A percentile compares a stretch with the other conserved stretches of the same genome.
These are phyloP conservation scores for Limenitis camilla DNA, from an alignment of 2,888 invertebrate species.

Conservation along the genomic window DNA sequence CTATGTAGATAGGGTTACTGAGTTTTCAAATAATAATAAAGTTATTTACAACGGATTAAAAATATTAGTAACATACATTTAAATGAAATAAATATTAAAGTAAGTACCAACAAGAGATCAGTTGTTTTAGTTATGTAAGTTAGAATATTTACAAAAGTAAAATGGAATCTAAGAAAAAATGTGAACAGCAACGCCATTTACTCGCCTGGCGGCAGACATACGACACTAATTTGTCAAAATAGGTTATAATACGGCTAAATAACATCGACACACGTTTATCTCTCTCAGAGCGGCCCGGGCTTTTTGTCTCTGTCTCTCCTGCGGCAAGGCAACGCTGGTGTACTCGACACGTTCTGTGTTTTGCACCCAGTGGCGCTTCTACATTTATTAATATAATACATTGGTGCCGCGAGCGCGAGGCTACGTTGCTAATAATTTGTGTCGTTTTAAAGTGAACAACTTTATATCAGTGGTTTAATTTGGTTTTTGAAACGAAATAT, in stretches of 20 bases:
- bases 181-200: conserved; percentile 41
- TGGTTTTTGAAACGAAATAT: conserved; percentile 39
- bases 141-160: conserved; percentile 2
- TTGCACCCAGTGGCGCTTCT: conserved; percentile 37
- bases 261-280: too few species aligned
- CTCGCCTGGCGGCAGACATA: conserved; percentile 61
- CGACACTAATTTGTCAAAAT: conserved; percentile 70
- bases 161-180: conserved; percentile 41
- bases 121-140: neutral
- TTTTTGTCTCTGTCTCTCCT: conserved; percentile 39
- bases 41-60: too few species aligned
- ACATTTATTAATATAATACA: conserved; percentile 20
- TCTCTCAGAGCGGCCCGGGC: conserved; percentile 25
- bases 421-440: conserved; percentile 56
- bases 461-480: conserved; percentile 25
- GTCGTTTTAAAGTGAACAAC: conserved; percentile 43
- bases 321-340: neutral
- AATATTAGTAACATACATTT: too few species aligned
- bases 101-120: neutral
- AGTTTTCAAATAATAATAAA: too few species aligned
- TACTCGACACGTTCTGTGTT: conserved; percentile 27
- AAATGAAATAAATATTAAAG: too few species aligned
- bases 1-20: too few species aligned
- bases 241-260: conserved; percentile 51
- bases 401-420: conserved; percentile 32